phyloP scores from a whole-genome alignment of 2,797 vertebrate genomes.

The Potorous gilbertii region DNA sequence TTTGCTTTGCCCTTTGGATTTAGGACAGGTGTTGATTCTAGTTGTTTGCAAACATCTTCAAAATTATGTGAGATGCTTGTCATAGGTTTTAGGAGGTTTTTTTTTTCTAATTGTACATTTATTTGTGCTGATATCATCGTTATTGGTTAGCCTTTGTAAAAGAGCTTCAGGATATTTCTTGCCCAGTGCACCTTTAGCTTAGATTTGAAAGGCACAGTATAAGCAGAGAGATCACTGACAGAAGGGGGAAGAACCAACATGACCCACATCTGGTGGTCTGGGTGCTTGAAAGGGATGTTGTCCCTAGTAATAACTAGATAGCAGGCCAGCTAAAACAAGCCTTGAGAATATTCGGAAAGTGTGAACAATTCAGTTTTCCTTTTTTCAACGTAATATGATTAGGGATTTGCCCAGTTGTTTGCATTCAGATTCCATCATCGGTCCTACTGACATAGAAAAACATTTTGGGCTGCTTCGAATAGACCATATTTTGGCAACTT shows the following conservation, averaged over 20 bases:
- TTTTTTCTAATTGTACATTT: slow-evolving; percentile 17
- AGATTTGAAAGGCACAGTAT: neutral
- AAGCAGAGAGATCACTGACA: slow-evolving; percentile 10
- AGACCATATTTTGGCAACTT: neutral
- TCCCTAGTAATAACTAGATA: slow-evolving; percentile 1
- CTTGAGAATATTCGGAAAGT: neutral
- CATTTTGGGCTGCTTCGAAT: neutral
- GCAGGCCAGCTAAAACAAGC: neutral
- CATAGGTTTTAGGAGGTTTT: neutral
- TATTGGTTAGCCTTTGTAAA: slow-evolving; percentile 20
- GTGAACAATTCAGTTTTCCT: neutral
- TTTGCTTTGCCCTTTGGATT: slow-evolving; percentile 39
- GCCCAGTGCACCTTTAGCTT: slow-evolving; percentile 6
- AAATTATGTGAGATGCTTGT: slow-evolving; percentile 37
- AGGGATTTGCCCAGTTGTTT: neutral
- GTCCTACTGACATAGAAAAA: neutral
- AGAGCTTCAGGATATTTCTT: neutral
- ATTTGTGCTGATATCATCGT: neutral
- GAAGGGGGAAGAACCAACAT: neutral
- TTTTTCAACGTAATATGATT: neutral
- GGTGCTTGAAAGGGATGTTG: neutral
- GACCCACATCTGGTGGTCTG: neutral
- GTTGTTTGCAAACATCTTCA: slow-evolving; percentile 47
- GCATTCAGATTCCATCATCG: neutral
- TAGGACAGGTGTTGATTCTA: slow-evolving; percentile 28